Percentiles rank a stretch among this genome's conserved stretches.
Evolutionary conservation across 2,113 vertebrate genomes (phyloP).

Genomic region (Rhinoderma darwinii): DNA sequence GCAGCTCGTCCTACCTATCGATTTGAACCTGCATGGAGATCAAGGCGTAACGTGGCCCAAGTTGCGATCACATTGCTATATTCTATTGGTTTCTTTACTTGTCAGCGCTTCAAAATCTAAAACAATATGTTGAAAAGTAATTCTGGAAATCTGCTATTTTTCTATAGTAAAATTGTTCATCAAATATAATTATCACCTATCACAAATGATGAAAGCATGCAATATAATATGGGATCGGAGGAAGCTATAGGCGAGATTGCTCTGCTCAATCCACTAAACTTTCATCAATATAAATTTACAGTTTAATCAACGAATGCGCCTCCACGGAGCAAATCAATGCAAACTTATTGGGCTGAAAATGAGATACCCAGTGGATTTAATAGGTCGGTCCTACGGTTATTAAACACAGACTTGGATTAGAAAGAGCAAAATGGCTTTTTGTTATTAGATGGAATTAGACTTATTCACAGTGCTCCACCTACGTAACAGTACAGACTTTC

Average conservation of each 20-base stretch:
- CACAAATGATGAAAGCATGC: neutral
- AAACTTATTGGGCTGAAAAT: conserved; percentile 62
- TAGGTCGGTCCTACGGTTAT: neutral
- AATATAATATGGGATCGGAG: neutral
- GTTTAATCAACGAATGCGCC: conserved; percentile 44
- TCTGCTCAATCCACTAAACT: neutral
- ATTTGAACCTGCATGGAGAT: no score
- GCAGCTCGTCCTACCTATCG: no score
- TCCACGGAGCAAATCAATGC: conserved; percentile 51
- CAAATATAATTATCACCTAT: neutral
- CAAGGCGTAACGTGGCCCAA: no score
- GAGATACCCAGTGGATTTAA: conserved; percentile 63
- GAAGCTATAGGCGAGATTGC: neutral
- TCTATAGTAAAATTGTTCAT: neutral
- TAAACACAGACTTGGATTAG: neutral
- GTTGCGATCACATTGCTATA: no score
- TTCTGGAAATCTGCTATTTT: neutral
- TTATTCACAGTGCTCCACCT: conserved; percentile 21
- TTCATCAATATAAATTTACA: conserved; percentile 40
- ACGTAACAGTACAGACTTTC: neutral
- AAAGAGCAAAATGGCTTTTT: conserved; percentile 10
- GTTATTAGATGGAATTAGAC: conserved; percentile 23
- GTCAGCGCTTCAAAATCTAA: neutral
- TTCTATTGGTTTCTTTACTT: no score
- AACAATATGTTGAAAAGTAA: neutral